Base-by-base conservation (phyloP, 2,888 invertebrate species). In the Drosophila nr. fundita region DNA sequence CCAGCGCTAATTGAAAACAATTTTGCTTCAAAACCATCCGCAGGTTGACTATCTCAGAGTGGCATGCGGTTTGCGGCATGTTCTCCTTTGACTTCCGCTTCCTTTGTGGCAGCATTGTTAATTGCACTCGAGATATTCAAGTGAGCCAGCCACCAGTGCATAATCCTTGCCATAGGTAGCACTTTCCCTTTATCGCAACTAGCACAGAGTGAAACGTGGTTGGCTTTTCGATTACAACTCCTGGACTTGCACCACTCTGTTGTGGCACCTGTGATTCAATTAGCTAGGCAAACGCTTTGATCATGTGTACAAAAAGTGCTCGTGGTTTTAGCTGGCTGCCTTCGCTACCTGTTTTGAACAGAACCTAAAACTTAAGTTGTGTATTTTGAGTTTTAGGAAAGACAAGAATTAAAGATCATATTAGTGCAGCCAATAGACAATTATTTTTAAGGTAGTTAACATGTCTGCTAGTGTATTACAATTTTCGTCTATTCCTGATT, bases 51-150 rank as follows among this genome's bases (percentile, higher is more conserved):
- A 30, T 29, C 11, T 29, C 4, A 18, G 27, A 7, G n/a, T n/a
- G 38, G 7, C 40, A 11, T 24, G 59, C 24, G 71, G 48, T 11
- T 57, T 68, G 71, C 8, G 67, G 54, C 21, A 18, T 24, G 24
- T 40, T 38, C 18, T 50, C 49, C 68, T 68, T 68, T 60, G 61
- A 59, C 72, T 24, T 49, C 10, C 42, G 49, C 8, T 30, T 18
- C 49, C 72, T 59, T 71, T 68, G 68, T 38, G 18, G 15, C 69
- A 45, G n/a, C 38, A 55, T n/a, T 36, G 45, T 40, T 40, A 50
- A 45, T 45, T 55, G 71, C 60, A 11, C 38, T 32, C 13, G 32
- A 59, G 38, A 30, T 18, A 7, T 21, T 32, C 32, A 32, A 48
- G 50, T n/a, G 38, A 27, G 24, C 32, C 48, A 32, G 48, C 58